Evolutionary conservation across 2,113 vertebrate genomes (phyloP).

Genomic region (Limanda limanda): DNA sequence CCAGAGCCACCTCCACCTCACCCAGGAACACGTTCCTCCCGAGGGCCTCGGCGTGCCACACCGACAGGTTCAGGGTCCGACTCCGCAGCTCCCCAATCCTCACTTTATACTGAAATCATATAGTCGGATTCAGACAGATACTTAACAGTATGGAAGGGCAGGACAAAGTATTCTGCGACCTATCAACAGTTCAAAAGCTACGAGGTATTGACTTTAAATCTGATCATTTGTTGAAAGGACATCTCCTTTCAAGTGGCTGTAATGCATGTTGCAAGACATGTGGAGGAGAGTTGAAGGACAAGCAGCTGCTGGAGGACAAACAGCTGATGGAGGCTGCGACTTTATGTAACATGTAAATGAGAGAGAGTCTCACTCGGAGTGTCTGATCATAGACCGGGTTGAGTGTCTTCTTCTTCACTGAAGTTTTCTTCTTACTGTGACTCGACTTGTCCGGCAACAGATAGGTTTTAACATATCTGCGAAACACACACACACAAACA

Average conservation of each 20-base stretch:
- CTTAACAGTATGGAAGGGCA: neutral
- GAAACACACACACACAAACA: neutral
- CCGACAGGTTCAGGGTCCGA: constrained; percentile 91
- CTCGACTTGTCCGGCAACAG: constrained; percentile 92
- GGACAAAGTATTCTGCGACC: neutral
- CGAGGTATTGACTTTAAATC: neutral
- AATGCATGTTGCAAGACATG: constrained; percentile 2
- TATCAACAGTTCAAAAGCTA: neutral
- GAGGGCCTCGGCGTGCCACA: constrained; percentile 93
- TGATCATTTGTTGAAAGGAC: neutral
- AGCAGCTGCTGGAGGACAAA: neutral
- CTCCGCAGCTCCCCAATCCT: constrained; percentile 85
- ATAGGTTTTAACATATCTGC: constrained; percentile 95
- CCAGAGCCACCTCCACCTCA: constrained; percentile 89
- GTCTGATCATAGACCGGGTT: constrained; percentile 94
- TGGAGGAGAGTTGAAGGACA: neutral
- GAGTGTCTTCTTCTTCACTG: constrained; percentile 90
- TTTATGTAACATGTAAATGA: constrained; percentile 33
- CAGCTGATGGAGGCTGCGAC: neutral
- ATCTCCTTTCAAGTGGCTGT: neutral
- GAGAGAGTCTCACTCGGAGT: constrained; percentile 83
- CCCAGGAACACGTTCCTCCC: constrained; percentile 94
- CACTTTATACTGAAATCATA: constrained; percentile 87
- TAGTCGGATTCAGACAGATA: neutral
- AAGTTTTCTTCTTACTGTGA: constrained; percentile 93